phyloP scores from a whole-genome alignment of 2,113 vertebrate species.

The Martes martes region DNA sequence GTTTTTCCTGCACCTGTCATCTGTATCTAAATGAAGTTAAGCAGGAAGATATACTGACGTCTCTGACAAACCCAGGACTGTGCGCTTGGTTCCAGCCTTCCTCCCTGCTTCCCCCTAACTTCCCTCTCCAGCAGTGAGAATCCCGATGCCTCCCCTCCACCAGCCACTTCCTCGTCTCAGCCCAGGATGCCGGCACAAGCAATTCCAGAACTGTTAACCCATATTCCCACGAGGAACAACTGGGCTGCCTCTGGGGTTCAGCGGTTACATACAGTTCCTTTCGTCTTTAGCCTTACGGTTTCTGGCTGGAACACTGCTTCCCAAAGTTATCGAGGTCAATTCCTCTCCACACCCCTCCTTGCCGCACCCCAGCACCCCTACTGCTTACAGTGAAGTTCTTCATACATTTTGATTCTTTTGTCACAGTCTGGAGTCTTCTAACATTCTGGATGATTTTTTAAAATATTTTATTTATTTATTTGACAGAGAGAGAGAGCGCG shows the following conservation, averaged over 20 bases:
- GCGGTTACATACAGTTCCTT: neutral
- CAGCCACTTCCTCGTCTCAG: neutral
- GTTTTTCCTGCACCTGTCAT: neutral
- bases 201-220: neutral
- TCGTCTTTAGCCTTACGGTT: neutral
- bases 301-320: neutral
- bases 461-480: neutral
- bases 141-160: no score
- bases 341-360: neutral
- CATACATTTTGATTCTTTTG: neutral
- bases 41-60: neutral
- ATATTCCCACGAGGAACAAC: neutral
- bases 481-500: neutral
- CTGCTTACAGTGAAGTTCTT: neutral
- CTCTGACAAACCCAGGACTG: neutral
- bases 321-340: neutral
- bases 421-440: neutral
- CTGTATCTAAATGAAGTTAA: neutral
- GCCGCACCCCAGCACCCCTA: rapidly evolving
- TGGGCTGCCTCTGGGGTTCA: neutral
- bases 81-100: neutral
- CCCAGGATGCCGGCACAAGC: no score
- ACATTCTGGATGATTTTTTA: neutral
- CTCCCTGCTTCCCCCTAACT: neutral
- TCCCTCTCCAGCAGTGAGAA: neutral